Base-by-base conservation (phyloP, 2,797 vertebrate species). In the Pempheris klunzingeri region DNA sequence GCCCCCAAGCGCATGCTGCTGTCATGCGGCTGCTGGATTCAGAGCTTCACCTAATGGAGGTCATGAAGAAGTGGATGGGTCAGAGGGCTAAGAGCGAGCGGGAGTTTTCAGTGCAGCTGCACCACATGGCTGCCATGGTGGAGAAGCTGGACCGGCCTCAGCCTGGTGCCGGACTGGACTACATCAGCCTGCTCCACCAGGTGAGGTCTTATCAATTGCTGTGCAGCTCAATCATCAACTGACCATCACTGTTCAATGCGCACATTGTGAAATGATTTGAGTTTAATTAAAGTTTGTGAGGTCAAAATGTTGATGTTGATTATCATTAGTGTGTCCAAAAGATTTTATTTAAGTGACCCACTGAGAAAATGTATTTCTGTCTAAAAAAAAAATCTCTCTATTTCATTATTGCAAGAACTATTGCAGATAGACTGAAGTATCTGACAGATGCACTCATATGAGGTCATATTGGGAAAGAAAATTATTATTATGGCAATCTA, bases 31-130 rank as follows among this genome's bases (percentile, higher is more conserved):
- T 99, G 80, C 97, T 99, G 92, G 98, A 99, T 46, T 92, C 95
- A 0, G 98, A 99, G 93, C 95, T 99, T 72, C 96, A 96, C 17
- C 93, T 99, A 52, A 96, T 99, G 95, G 98, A 99, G 88, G 92
- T 95, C 69, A 97, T 99, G 96, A 97, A 96, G 90, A 99, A 97
- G 87, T 99, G 98, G 97, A 98, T 99, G 96, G 93, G 90, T 3
- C 97, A 98, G 92, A 93, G 98, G 0, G 96, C 96, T 1, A 99
- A 97, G 94, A 97, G 97, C 0, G 97, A 99, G 88, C 90, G 96
- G 5, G 97, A 99, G 65, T 99, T 99, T 0, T 96, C 97, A 0
- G 90, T 93, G 4, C 94, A 98, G 89, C 94, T 99, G 75, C 98
- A 97, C 72, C 95, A 97, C 83, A 98, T 99, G 97, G 92, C 91